These are phyloP conservation scores for Blastomussa wellsi DNA, from an alignment of 92 coral and sea anemone genomes.

Conservation along the genomic window DNA sequence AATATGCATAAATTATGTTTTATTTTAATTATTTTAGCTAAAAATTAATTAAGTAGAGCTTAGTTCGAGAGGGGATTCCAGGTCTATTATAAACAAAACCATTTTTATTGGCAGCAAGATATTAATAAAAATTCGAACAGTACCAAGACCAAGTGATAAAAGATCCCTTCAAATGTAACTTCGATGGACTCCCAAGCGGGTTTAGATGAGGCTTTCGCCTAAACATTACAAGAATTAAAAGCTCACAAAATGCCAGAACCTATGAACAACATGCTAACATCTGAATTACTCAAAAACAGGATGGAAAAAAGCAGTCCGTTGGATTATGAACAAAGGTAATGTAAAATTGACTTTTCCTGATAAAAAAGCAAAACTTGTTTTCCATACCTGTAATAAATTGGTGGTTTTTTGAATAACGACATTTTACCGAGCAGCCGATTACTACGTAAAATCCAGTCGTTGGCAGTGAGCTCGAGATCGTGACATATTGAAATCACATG, in stretches of 20 bases:
- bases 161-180: background rate
- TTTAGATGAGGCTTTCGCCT: background rate
- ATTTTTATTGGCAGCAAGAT: background rate
- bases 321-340: background rate
- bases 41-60: constrained; percentile 19
- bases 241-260: background rate
- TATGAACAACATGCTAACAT: background rate
- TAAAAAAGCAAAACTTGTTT: background rate
- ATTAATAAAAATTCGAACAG: background rate
- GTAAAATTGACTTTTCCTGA: background rate
- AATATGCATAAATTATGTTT: background rate
- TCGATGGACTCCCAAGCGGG: background rate
- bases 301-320: background rate
- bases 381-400: background rate
- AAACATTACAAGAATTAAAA: background rate
- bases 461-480: background rate
- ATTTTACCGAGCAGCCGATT: background rate
- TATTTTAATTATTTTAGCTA: background rate
- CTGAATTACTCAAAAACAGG: background rate
- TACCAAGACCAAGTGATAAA: background rate
- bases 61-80: background rate
- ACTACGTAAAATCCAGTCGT: background rate
- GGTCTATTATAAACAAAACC: background rate
- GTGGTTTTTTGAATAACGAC: background rate
- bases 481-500: background rate